Conservation (phyloP, 2,888 invertebrate species). For the Drosophila histrio region DNA sequence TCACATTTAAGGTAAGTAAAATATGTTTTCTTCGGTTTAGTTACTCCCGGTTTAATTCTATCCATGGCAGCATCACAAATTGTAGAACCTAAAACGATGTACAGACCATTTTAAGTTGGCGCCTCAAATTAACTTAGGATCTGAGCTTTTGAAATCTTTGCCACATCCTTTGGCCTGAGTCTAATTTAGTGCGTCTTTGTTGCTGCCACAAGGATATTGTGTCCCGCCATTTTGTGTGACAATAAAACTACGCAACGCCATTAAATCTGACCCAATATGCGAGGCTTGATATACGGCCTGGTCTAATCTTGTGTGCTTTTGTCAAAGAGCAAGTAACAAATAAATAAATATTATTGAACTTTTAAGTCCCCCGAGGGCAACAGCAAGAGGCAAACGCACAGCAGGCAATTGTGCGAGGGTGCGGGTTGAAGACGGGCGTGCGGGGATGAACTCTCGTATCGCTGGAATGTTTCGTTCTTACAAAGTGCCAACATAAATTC, state of each 20-base stretch:
- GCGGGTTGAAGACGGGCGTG: not conserved
- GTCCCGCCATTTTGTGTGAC: slow-evolving; percentile 41
- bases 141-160: slow-evolving; percentile 48
- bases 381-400: slow-evolving; percentile 20
- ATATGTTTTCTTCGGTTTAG: not conserved
- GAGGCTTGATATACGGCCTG: slow-evolving; percentile 66
- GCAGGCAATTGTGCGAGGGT: slow-evolving; percentile 42
- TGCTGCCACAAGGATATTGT: slow-evolving; percentile 24
- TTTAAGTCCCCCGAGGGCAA: slow-evolving; percentile 64
- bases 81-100: slow-evolving; percentile 56
- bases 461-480: slow-evolving; percentile 42
- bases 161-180: slow-evolving; percentile 15
- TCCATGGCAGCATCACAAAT: slow-evolving; percentile 34
- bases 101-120: slow-evolving; percentile 51
- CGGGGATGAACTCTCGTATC: not conserved
- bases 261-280: slow-evolving; percentile 69
- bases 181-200: slow-evolving; percentile 59
- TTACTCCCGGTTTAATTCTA: too few relatives aligned
- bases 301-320: slow-evolving; percentile 71
- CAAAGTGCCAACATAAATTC: slow-evolving; percentile 74
- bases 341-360: slow-evolving; percentile 79
- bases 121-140: slow-evolving; percentile 65
- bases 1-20: too few relatives aligned
- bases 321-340: slow-evolving; percentile 75
- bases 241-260: slow-evolving; percentile 61